Conservation (phyloP, 2,797 vertebrate genomes). For the Margarornis squamiger region DNA sequence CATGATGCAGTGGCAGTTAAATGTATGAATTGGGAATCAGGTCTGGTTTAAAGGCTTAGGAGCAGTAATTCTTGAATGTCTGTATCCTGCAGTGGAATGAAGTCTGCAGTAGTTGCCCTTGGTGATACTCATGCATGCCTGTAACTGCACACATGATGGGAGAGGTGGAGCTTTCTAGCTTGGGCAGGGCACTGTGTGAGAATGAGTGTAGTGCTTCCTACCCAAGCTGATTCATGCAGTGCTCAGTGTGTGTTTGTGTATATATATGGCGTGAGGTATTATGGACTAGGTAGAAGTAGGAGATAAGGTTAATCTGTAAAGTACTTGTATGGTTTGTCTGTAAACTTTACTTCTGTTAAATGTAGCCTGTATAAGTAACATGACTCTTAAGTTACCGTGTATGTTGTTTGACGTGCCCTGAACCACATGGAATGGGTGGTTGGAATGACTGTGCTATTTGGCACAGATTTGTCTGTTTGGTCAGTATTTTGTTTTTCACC, state of each 20-base stretch:
- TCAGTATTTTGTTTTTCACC: background rate
- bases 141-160: background rate
- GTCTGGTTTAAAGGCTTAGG: background rate
- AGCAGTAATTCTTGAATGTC: background rate
- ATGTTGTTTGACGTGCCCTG: background rate
- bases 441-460: background rate
- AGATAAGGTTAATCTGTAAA: background rate
- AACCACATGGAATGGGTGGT: background rate
- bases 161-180: background rate
- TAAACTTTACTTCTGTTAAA: background rate
- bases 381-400: background rate
- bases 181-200: background rate
- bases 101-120: background rate
- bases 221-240: background rate
- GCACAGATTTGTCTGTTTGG: background rate
- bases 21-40: background rate
- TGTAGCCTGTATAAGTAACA: background rate
- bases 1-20: background rate
- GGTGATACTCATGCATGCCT: background rate
- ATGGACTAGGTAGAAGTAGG: background rate
- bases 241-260: background rate
- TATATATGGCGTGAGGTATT: rapidly evolving
- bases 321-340: background rate
- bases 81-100: background rate
- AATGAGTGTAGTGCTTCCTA: background rate